Base-by-base conservation (phyloP, 1,140 invertebrate species). In the Phocides pigmalion region DNA sequence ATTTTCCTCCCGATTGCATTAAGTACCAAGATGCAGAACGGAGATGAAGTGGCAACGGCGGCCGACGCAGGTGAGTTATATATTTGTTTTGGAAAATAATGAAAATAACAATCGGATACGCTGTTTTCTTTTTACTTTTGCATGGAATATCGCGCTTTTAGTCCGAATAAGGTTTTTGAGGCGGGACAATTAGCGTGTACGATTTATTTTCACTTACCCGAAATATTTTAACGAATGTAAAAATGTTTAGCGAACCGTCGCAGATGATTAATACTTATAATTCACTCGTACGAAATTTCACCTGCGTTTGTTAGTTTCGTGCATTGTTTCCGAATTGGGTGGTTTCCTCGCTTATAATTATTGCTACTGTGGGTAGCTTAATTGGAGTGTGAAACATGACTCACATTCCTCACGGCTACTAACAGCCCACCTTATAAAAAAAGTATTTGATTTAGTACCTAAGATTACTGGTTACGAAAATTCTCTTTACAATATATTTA, bases 301-400 rank as follows among this genome's bases (percentile, higher is more conserved):
- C 76, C 82, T 87, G 74, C 77, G 76, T 82, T 87, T 74, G 59
- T 63, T 62, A 73, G 79, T 84, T 84, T 87, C 81, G 77, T 89
- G 82, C 79, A 76, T 82, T 66, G 72, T 73, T 83, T 83, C 64
- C 68, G 74, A 87, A 87, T 88, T 84, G 72, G 79, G 78, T 79
- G 76, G 74, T 79, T 85, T 85, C 78, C 68, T 87, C 74, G 74
- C 68, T 86, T 75, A 63, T 73, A 84, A 87, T 85, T 79, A 81
- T 82, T 85, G 73, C 74, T 87, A 83, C 77, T 85, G 84, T 82
- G 75, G 76, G 82, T 79, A 84, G 78, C 71, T 79, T 85, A 90
- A 89, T 88, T 90, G 74, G 87, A 88, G 87, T 90, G 87, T 90
- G 87, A 90, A 89, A 81, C 76, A 73, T 87, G 87, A 88, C 76